These are phyloP conservation scores for Haliaeetus leucogaster DNA, from an alignment of 2,113 vertebrate genomes.

Conservation along the genomic window DNA sequence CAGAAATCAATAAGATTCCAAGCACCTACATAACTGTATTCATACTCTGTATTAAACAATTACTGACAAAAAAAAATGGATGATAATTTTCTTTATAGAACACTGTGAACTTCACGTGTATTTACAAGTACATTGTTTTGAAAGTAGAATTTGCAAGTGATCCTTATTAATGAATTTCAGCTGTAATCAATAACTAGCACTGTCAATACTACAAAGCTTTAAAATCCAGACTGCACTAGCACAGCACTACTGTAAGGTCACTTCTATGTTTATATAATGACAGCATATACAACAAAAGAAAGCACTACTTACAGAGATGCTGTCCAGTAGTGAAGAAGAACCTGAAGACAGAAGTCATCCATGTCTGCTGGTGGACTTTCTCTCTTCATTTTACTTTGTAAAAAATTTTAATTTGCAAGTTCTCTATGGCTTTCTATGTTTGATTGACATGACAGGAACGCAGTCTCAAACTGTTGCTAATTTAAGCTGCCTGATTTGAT, in stretches of 20 bases:
- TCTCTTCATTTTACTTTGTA: not conserved
- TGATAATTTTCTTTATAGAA: not conserved
- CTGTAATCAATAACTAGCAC: not conserved
- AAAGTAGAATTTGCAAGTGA: not conserved
- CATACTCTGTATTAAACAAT: not conserved
- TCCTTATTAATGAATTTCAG: not conserved
- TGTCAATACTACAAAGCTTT: not conserved
- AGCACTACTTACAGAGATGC: slow-evolving; percentile 43
- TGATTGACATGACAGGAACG: not conserved
- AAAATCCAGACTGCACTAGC: not conserved
- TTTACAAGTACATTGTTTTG: not conserved
- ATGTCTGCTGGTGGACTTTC: not conserved
- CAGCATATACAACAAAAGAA: not conserved
- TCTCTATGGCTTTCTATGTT: not conserved
- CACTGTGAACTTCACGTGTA: not conserved
- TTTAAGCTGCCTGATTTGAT: not conserved
- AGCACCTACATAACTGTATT: not conserved
- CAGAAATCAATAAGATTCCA: not conserved
- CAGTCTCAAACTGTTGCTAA: not conserved
- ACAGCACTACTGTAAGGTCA: not conserved
- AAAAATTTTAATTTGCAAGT: not conserved
- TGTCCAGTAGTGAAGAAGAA: not conserved
- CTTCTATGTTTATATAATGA: not conserved
- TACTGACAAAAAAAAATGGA: not conserved
- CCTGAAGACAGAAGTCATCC: not conserved